Evolutionary conservation across 2,888 invertebrate species (phyloP), one percentile per base, ranked within the genome.

Genomic region (Prenolepis imparis): DNA sequence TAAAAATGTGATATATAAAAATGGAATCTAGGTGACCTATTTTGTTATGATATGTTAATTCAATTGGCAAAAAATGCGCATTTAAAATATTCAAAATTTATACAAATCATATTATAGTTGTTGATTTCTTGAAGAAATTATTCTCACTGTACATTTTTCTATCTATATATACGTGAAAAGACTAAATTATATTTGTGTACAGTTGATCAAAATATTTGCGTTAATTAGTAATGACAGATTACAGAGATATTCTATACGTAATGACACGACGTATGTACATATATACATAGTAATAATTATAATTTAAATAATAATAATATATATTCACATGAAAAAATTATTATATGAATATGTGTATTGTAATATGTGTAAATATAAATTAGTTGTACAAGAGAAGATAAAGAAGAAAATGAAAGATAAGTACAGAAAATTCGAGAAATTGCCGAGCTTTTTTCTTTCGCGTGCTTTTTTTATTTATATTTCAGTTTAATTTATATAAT

Each of bases 401-500:
- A 21, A 44, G 44, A 18, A 44, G 11, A 63, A 8, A 74, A 11
- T 11, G n/a, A 39, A 24, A 67, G 4, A 28, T 12, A 9, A 39
- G 15, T 64, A 3, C n/a, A 74, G 39, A 61, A 44, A 39, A 72
- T 57, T 74, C 15, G 11, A 8, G 4, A 32, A 28, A 12, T 66
- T 5, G 39, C 15, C 6, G 28, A 41, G 24, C 18, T 21, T 64
- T 52, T 6, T 44, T 52, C 52, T 36, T 72, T 24, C 5, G 21
- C 9, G 15, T 21, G 9, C 32, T 28, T 77, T 32, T 9, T 77
- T 67, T 32, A 9, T 77, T 67, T 68, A 77, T 11, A 57, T 68
- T 68, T 55, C 24, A 75, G 24, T 64, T 63, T 83, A 70, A 75
- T 78, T 77, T 64, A 81, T 84, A 82, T 81, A 52, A 75, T 75